These are phyloP conservation scores for Pissodes strobi DNA, from an alignment of 1,140 invertebrate genomes.

Conservation along the genomic window DNA sequence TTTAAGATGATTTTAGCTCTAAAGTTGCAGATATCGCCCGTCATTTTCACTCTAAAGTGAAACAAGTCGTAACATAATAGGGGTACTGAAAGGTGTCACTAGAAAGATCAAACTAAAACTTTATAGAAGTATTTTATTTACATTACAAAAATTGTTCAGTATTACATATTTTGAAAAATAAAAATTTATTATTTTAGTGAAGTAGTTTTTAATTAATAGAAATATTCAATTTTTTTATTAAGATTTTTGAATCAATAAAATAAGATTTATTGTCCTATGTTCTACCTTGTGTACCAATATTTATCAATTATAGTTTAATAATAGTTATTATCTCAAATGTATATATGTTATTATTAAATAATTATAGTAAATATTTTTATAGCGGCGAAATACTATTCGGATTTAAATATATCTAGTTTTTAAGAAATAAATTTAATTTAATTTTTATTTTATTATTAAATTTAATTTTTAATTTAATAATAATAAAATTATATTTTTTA, in stretches of 20 bases:
- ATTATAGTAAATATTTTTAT: slow-evolving; percentile 63
- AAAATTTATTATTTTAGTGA: slow-evolving; percentile 49
- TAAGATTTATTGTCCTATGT: slow-evolving; percentile 57
- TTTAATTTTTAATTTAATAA: slow-evolving; percentile 53
- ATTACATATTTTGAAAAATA: slow-evolving; percentile 57
- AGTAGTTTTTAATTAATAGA: slow-evolving; percentile 46
- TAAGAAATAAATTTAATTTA: slow-evolving; percentile 65
- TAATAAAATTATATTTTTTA: too few species aligned
- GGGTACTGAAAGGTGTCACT: too few species aligned
- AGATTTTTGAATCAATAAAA: slow-evolving; percentile 56
- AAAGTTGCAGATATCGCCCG: slow-evolving; percentile 69
- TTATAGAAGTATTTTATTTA: slow-evolving; percentile 63
- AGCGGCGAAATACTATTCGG: too few species aligned
- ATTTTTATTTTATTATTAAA: slow-evolving; percentile 54
- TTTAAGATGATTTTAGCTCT: slow-evolving; percentile 57
- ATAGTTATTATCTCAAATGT: slow-evolving; percentile 61
- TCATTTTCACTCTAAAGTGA: too few species aligned
- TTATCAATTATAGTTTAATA: slow-evolving; percentile 60
- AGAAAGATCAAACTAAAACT: slow-evolving; percentile 61
- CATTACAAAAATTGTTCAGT: slow-evolving; percentile 59
- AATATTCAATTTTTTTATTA: slow-evolving; percentile 55
- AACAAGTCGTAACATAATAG: slow-evolving; percentile 78
- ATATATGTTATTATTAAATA: slow-evolving; percentile 60
- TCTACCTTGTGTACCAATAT: slow-evolving; percentile 70
- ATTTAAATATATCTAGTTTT: slow-evolving; percentile 70